Conservation (phyloP, 2,888 invertebrate genomes). For the Molorchus minor region DNA sequence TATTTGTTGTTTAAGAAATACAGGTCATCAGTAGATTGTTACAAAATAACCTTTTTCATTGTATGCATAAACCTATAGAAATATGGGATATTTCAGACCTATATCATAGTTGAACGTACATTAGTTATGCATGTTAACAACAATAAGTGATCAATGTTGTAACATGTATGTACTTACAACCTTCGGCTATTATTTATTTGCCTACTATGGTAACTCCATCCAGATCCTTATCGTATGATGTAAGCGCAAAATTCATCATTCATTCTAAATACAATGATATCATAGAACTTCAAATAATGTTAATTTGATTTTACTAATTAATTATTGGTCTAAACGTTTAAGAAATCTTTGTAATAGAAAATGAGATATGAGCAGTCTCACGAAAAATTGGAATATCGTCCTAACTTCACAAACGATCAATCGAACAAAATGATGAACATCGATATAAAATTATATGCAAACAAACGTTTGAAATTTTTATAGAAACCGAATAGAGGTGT, state of each 20-base stretch:
- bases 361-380: no score
- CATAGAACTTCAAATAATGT: no score
- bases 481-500: no score
- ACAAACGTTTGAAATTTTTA: no score
- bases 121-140: slow-evolving; percentile 52
- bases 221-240: slow-evolving; percentile 45
- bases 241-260: slow-evolving; percentile 37
- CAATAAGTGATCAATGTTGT: slow-evolving; percentile 50
- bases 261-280: slow-evolving; percentile 11
- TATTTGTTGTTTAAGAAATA: background rate
- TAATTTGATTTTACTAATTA: no score
- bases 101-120: slow-evolving; percentile 33
- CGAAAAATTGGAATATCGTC: no score
- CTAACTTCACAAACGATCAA: no score
- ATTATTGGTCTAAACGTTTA: no score
- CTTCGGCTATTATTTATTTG: slow-evolving; percentile 44
- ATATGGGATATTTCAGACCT: slow-evolving; percentile 18
- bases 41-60: slow-evolving; percentile 13
- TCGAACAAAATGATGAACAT: no score
- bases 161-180: slow-evolving; percentile 35
- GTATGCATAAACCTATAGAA: slow-evolving; percentile 2
- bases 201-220: slow-evolving; percentile 29
- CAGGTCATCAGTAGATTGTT: slow-evolving; percentile 1
- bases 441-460: no score
- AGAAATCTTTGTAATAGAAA: no score